phyloP scores from a whole-genome alignment of 1,140 invertebrate species.

The Sweltsa coloradensis region DNA sequence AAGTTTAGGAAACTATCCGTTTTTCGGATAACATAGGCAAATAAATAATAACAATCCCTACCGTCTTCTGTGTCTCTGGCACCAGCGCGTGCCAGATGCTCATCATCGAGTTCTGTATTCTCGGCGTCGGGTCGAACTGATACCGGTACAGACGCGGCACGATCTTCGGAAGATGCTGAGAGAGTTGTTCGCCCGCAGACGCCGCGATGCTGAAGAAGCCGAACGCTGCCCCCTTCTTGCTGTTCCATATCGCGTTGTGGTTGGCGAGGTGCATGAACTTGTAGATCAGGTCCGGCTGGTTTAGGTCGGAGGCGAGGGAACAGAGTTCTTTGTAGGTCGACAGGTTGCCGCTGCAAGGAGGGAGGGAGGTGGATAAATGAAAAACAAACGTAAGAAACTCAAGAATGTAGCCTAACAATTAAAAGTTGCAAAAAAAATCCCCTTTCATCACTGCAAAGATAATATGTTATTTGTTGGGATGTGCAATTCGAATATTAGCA shows the following conservation, averaged over 20 bases:
- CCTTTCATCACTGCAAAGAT: too few relatives aligned
- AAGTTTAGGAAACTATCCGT: not conserved
- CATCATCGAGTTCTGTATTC: slow-evolving; percentile 81
- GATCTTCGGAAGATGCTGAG: slow-evolving; percentile 68
- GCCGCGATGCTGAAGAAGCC: slow-evolving; percentile 75
- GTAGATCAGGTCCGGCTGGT: slow-evolving; percentile 89
- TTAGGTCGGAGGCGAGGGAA: slow-evolving; percentile 81
- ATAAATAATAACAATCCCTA: slow-evolving; percentile 30
- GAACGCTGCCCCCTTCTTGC: slow-evolving; percentile 77
- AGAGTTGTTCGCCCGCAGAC: slow-evolving; percentile 67
- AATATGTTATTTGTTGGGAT: too few relatives aligned
- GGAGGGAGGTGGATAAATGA: too few relatives aligned
- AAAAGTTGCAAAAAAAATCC: too few relatives aligned
- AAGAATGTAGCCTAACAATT: too few relatives aligned
- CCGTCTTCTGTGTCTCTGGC: slow-evolving; percentile 70
- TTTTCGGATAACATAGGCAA: slow-evolving; percentile 10
- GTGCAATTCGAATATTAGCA: too few relatives aligned
- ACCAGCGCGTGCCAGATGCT: slow-evolving; percentile 86
- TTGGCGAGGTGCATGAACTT: slow-evolving; percentile 92
- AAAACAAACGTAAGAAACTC: too few relatives aligned
- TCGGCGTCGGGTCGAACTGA: slow-evolving; percentile 82
- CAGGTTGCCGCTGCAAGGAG: slow-evolving; percentile 52
- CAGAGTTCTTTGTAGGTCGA: slow-evolving; percentile 91
- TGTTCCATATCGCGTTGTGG: slow-evolving; percentile 88
- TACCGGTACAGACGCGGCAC: slow-evolving; percentile 81